Percentiles rank a stretch among this genome's conserved stretches.
phyloP scores from a whole-genome alignment of 2,888 invertebrate species.

The Epinotia brunnichana region DNA sequence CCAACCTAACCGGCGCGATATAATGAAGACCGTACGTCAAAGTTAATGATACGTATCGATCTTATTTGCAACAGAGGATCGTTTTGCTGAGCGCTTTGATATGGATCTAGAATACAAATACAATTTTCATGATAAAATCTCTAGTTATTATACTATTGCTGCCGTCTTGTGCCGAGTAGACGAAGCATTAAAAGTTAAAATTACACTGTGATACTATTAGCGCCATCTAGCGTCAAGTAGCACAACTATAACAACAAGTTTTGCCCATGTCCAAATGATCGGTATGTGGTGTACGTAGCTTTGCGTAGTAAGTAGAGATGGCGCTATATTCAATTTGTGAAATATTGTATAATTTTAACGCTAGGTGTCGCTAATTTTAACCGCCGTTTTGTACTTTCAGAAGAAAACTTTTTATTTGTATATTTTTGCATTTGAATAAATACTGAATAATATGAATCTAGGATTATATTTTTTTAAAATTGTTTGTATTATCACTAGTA shows the following conservation, averaged over 20 bases:
- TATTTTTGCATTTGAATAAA: too few relatives aligned
- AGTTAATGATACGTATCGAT: conserved; percentile 61
- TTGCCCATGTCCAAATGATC: not conserved
- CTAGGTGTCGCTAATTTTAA: not conserved
- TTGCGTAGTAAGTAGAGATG: not conserved
- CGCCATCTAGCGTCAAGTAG: conserved; percentile 47
- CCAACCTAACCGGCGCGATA: conserved; percentile 36
- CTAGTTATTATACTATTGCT: conserved; percentile 43
- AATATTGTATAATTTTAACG: not conserved
- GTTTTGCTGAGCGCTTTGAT: conserved; percentile 56
- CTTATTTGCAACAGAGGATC: conserved; percentile 53
- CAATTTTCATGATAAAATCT: conserved; percentile 54
- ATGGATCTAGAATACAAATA: conserved; percentile 50
- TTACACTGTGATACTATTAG: not conserved
- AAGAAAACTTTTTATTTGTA: too few relatives aligned
- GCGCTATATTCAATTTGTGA: not conserved
- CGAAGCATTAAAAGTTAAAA: not conserved
- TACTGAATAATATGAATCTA: too few relatives aligned
- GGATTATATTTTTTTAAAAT: too few relatives aligned
- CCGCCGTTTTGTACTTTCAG: too few relatives aligned
- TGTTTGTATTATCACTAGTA: too few relatives aligned
- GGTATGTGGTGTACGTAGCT: not conserved
- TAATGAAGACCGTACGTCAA: conserved; percentile 66
- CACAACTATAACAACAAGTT: not conserved
- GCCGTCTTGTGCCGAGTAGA: conserved; percentile 56